Evolutionary conservation across 1,140 invertebrate species (phyloP), one percentile per base, ranked within the genome.

Genomic region (Drosophila arizonae): DNA sequence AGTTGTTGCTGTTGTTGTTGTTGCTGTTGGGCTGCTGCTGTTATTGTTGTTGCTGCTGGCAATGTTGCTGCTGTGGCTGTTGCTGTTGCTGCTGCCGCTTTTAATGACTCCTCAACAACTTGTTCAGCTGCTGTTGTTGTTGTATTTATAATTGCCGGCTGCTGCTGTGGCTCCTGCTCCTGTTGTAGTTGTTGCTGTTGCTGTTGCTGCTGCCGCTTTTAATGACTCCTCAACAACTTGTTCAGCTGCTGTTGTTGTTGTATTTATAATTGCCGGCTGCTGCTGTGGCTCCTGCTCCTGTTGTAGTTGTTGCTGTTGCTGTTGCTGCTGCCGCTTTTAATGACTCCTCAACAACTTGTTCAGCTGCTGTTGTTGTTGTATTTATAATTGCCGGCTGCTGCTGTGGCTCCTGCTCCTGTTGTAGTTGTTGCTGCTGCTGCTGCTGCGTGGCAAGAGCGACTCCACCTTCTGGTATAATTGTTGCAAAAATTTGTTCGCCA

Each of bases 401-500:
- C 33, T 58, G 41, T 48, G 50, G 26, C 8, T 45, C 50, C 17
- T 68, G 51, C 30, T 57, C 21, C 21, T 21, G 21, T 21, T 21
- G 21, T 6, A 6, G 46, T 41, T 55, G 26, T 33, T 50, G 56
- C 9, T 65, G 57, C 43, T 66, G 63, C 21, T 71, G 80, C 51
- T 81, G 79, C 50, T 74, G 74, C 48, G 76, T 71, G 70, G 66
- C 80, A 48, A 78, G 67, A 62, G 69, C 77, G 67, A 72, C 70
- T 76, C 84, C 89, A 86, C 77, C 74, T 90, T 90, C 89, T 90
- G 89, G 89, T 89, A 90, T 90, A 73, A 90, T 90, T 81, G 89
- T 90, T 84, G 89, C 89, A 90, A 90, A 90, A 84, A 90, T 84
- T 87, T 90, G 89, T 90, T 90, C 89, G 77, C 89, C 89, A 84